Percentiles rank a stretch among this genome's conserved stretches.
Evolutionary conservation across 2,113 vertebrate species (phyloP).

Genomic region (Cryptotis parvus): DNA sequence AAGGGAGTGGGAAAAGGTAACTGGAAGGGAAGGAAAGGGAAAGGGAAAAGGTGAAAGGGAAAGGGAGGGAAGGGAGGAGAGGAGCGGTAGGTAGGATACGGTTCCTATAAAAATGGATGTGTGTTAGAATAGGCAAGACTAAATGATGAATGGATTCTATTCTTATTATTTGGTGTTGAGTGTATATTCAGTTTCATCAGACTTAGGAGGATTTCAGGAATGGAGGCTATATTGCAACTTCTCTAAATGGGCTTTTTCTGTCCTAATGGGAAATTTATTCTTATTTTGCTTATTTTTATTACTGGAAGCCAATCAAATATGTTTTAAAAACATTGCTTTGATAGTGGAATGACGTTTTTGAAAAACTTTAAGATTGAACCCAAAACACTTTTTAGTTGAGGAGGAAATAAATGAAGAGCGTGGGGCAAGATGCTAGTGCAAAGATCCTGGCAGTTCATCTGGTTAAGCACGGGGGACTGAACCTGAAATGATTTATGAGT

Average conservation of each 20-base stretch:
- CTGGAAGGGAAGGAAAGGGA: too few relatives aligned
- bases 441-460: constrained; percentile 32
- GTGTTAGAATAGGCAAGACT: background rate
- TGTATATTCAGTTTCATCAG: constrained; percentile 7
- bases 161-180: background rate
- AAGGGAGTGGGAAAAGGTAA: too few relatives aligned
- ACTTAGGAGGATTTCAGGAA: background rate
- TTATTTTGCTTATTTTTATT: constrained; percentile 44
- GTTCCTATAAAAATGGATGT: too few relatives aligned
- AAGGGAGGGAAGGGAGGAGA: too few relatives aligned
- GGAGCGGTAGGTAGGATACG: too few relatives aligned
- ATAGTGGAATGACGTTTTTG: background rate
- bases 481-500: constrained; percentile 71
- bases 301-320: background rate
- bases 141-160: background rate
- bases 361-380: background rate
- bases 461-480: constrained; percentile 64
- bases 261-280: background rate
- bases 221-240: background rate
- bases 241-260: background rate
- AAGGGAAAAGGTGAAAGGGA: too few relatives aligned
- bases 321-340: background rate
- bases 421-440: background rate
- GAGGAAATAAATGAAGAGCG: constrained; percentile 26
- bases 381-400: constrained; percentile 47